These are phyloP conservation scores for Chaetodon auriga DNA, from an alignment of 2,113 vertebrate genomes.

Conservation along the genomic window DNA sequence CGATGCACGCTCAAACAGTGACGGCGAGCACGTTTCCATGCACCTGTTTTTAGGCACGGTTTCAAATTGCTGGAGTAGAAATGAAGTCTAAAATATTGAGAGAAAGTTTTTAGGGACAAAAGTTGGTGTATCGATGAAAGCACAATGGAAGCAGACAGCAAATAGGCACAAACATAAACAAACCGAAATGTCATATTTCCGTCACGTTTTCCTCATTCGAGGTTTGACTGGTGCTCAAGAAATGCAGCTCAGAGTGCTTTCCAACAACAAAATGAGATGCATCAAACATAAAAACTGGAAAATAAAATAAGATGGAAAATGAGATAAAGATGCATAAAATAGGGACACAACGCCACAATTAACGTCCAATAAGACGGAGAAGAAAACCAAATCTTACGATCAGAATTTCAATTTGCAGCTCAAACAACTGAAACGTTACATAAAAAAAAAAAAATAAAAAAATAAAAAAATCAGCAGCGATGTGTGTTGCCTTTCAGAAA, in stretches of 20 bases:
- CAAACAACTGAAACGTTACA: not conserved
- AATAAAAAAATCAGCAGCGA: not conserved
- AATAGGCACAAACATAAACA: not conserved
- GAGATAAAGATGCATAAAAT: no score
- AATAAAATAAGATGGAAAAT: no score
- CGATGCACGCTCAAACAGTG: not conserved
- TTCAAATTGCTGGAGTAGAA: not conserved
- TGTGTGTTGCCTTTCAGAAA: not conserved
- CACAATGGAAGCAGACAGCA: not conserved
- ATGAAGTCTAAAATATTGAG: not conserved
- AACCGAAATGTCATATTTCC: not conserved
- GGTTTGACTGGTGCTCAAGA: not conserved
- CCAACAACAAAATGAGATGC: no score
- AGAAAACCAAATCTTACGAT: not conserved
- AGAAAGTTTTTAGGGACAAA: no score
- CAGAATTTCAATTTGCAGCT: not conserved
- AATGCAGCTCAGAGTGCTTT: no score
- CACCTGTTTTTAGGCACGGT: not conserved
- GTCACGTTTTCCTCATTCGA: not conserved
- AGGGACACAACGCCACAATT: no score
- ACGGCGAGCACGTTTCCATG: not conserved
- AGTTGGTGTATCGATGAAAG: no score
- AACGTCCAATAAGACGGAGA: not conserved
- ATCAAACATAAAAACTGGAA: no score
- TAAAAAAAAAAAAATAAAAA: not conserved